Conservation (phyloP, 2,113 vertebrate genomes). For the Tiliqua scincoides region DNA sequence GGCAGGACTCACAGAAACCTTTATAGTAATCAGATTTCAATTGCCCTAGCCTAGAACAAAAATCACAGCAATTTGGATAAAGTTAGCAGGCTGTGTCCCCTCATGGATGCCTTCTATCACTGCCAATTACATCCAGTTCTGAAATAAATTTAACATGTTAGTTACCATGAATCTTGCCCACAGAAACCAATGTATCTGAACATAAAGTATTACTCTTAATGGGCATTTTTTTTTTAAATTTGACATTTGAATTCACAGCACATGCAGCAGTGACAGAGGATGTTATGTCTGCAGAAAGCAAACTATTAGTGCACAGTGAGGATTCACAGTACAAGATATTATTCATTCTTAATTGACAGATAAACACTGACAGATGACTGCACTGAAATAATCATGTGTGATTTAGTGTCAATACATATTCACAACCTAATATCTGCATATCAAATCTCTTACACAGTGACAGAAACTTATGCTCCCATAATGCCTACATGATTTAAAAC, state of each 20-base stretch:
- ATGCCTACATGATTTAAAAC: slow-evolving; percentile 9
- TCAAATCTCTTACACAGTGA: slow-evolving; percentile 20
- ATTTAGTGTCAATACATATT: slow-evolving; percentile 3
- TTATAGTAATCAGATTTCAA: no score
- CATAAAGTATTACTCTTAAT: slow-evolving; percentile 53
- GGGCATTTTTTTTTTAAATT: neutral
- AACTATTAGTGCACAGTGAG: slow-evolving; percentile 55
- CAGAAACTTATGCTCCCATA: slow-evolving; percentile 32
- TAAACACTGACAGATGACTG: slow-evolving; percentile 46
- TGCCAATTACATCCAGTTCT: no score
- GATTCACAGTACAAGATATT: slow-evolving; percentile 26
- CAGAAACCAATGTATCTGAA: slow-evolving; percentile 12
- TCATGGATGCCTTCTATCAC: no score
- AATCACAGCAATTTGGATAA: no score
- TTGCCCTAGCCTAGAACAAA: no score
- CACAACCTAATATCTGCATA: slow-evolving; percentile 52
- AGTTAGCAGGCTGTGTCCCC: no score
- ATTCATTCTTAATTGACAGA: slow-evolving; percentile 59
- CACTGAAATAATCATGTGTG: slow-evolving; percentile 41
- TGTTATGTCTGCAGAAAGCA: slow-evolving; percentile 48
- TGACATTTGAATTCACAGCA: slow-evolving; percentile 45
- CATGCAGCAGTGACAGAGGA: slow-evolving; percentile 37
- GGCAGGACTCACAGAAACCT: no score
- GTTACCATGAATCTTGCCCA: no score
- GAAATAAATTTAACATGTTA: no score